phyloP scores from a whole-genome alignment of 1,140 invertebrate genomes.

The Cyphomyrmex costatus region DNA sequence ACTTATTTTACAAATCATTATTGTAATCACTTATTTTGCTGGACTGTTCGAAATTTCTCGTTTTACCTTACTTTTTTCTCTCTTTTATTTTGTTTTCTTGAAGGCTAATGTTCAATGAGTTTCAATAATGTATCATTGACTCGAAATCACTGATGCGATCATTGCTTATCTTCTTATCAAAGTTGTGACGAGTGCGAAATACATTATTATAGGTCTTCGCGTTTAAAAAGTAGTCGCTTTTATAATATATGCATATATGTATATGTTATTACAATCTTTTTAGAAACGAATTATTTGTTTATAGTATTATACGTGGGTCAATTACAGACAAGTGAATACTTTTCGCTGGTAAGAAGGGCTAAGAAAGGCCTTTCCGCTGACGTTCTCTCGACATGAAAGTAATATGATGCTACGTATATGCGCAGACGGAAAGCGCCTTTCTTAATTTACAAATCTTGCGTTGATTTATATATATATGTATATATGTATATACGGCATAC shows the following conservation, averaged over 20 bases:
- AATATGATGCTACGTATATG: background rate
- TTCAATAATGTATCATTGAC: constrained; percentile 74
- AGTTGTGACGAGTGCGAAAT: constrained; percentile 71
- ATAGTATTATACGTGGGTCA: constrained; percentile 57
- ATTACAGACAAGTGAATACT: constrained; percentile 50
- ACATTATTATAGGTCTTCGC: constrained; percentile 69
- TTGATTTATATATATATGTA: constrained; percentile 12
- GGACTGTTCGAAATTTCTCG: constrained; percentile 74
- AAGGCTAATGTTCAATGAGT: constrained; percentile 73
- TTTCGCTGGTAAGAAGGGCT: constrained; percentile 10
- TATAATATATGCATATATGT: constrained; percentile 47
- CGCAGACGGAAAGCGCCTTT: constrained; percentile 15
- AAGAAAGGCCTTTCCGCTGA: background rate
- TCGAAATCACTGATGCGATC: constrained; percentile 74
- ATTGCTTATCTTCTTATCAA: constrained; percentile 75
- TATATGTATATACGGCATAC: constrained; percentile 26
- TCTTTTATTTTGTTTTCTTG: constrained; percentile 14
- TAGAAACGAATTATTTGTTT: constrained; percentile 71
- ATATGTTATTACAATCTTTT: constrained; percentile 71
- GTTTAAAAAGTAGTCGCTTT: constrained; percentile 60
- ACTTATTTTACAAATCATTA: constrained; percentile 81
- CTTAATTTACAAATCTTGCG: constrained; percentile 43
- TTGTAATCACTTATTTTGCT: constrained; percentile 78
- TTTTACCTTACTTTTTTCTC: constrained; percentile 29
- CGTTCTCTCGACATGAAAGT: background rate